Evolutionary conservation across 2,888 invertebrate genomes (phyloP).

Genomic region (Cantharis nigra): DNA sequence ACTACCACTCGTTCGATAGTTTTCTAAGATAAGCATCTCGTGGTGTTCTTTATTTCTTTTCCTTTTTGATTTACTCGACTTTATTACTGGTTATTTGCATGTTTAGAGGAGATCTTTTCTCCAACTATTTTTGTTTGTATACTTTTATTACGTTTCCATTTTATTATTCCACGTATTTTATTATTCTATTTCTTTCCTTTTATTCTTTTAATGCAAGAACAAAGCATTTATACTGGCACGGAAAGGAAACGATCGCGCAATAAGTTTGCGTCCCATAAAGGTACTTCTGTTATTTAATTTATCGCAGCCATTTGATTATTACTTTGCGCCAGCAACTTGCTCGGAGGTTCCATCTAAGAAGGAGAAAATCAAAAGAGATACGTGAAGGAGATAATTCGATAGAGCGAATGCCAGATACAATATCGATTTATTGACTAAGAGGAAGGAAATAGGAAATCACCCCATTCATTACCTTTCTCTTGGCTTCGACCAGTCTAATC

Average conservation of each 20-base stretch:
- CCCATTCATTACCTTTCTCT: too few species aligned
- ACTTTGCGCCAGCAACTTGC: background rate
- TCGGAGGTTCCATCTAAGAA: background rate
- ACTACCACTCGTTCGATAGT: background rate
- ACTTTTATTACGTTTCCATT: background rate
- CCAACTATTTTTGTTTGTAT: background rate
- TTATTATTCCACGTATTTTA: background rate
- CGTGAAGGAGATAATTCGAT: too few species aligned
- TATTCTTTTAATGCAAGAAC: background rate
- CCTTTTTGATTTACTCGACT: background rate
- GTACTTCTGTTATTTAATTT: background rate
- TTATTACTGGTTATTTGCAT: background rate
- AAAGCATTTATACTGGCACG: background rate
- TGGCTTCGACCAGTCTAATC: too few species aligned
- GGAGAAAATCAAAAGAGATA: too few species aligned
- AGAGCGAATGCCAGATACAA: too few species aligned
- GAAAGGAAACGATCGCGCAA: background rate
- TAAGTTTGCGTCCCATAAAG: background rate
- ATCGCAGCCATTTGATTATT: background rate
- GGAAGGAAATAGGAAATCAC: too few species aligned
- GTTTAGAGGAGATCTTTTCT: background rate
- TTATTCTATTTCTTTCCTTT: background rate
- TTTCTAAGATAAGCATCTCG: background rate
- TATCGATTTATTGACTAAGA: too few species aligned
- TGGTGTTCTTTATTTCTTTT: background rate